phyloP scores from a whole-genome alignment of 2,113 vertebrate species.

The Numenius arquata region DNA sequence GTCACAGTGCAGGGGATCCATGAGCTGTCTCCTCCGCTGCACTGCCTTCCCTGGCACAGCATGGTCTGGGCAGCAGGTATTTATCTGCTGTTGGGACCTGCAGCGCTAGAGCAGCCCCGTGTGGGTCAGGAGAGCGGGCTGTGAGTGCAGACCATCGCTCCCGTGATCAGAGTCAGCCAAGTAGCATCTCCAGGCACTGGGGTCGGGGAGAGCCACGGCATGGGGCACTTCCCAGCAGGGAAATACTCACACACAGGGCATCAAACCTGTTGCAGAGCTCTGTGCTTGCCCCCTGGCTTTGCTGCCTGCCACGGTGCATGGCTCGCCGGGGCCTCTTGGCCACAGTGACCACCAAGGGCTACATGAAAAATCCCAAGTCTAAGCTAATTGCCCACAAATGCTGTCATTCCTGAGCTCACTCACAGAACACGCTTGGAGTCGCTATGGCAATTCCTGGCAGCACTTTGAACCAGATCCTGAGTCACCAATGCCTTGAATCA shows the following conservation, averaged over 20 bases:
- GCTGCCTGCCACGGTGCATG: background rate
- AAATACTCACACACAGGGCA: background rate
- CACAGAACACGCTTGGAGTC: background rate
- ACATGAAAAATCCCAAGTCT: fast-evolving
- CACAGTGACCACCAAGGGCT: background rate
- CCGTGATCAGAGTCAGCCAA: fast-evolving
- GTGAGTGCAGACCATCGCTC: fast-evolving
- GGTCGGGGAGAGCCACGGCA: fast-evolving
- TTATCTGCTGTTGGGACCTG: background rate
- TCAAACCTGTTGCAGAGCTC: background rate
- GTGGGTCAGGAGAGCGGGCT: background rate
- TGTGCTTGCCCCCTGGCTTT: background rate
- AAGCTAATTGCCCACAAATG: too few relatives aligned
- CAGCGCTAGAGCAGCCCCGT: background rate
- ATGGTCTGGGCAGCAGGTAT: fast-evolving
- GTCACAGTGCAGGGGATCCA: fast-evolving
- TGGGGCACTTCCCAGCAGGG: background rate
- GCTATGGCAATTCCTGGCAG: background rate
- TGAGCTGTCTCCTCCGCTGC: background rate
- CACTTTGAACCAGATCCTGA: background rate
- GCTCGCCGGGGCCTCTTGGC: fast-evolving
- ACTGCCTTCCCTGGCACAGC: background rate
- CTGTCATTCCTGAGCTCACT: background rate
- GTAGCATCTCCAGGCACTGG: background rate
- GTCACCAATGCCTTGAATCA: background rate